Conservation (phyloP, 2,113 vertebrate genomes). For the Junco hyemalis region DNA sequence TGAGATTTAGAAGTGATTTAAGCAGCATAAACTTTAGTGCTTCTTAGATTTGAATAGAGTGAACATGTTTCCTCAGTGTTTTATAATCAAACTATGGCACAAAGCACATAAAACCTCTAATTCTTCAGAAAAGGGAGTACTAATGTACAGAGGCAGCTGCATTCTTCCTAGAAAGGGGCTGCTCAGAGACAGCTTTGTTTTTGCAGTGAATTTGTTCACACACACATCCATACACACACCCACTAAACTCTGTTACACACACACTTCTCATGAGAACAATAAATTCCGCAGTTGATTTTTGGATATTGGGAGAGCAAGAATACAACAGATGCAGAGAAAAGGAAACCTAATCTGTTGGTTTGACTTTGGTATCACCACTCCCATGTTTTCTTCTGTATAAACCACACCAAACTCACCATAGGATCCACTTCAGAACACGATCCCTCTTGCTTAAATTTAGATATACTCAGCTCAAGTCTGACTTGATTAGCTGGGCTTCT, state of each 20-base stretch:
- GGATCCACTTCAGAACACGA: neutral
- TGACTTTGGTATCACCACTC: neutral
- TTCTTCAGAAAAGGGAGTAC: neutral
- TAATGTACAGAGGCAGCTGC: neutral
- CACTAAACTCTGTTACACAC: neutral
- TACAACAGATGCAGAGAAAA: neutral
- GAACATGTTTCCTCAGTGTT: constrained; percentile 34
- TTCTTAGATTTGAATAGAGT: constrained; percentile 2
- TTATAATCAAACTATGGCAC: constrained; percentile 17
- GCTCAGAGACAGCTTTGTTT: neutral
- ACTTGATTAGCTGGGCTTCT: neutral
- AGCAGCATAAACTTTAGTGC: constrained; percentile 54
- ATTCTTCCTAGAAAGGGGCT: neutral
- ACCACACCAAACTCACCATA: neutral
- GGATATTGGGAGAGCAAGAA: neutral
- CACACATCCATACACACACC: rapidly evolving
- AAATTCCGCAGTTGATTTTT: neutral
- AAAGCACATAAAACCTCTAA: neutral
- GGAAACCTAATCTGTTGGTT: neutral
- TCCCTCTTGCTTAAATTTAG: neutral
- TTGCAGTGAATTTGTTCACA: neutral
- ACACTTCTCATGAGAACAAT: neutral
- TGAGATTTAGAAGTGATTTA: constrained; percentile 64
- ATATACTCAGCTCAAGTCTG: neutral
- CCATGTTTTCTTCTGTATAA: neutral